Evolutionary conservation across 2,797 vertebrate species (phyloP), one percentile per base, ranked within the genome.

Genomic region (Morus bassanus): DNA sequence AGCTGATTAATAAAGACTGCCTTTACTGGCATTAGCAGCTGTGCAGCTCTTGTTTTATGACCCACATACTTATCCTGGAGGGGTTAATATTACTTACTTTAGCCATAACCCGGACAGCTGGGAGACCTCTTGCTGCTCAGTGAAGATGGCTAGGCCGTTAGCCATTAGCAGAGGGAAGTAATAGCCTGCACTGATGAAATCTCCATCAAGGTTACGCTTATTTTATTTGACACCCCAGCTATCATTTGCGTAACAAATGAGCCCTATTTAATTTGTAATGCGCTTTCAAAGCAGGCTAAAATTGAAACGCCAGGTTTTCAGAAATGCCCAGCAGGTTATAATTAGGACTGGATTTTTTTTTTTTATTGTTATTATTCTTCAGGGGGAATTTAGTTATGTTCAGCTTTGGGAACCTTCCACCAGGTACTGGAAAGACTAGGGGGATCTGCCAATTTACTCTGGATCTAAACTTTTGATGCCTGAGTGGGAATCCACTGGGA

Each of bases 71-170:
- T 97, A 89, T 94, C 96, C 96, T 73, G 70, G 80, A 95, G 77
- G 91, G 96, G 97, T 98, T 97, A 97, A 97, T 95, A 86, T 96
- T 96, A 97, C 96, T 97, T 97, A 93, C 33, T 73, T 63, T 54
- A 88, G 74, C 93, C 95, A 95, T 97, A 97, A 97, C 70, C 81
- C 94, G 90, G 90, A 92, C 96, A 96, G 90, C 93, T 95, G 81
- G 85, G 85, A 96, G 84, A 97, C 97, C 97, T 96, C 89, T 93
- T 93, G 93, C 96, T 97, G 92, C 96, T 96, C 18, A 1, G 85
- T 94, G 90, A 96, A 91, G 97, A 92, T 93, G 89, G 39, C 91
- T 91, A 89, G 92, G 75, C 87, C 21, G 23, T 97, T 97, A 95
- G 89, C 93, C 82, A 85, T 96, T 94, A 94, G 76, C 81, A 84